These are phyloP conservation scores for Antrozous pallidus DNA, from an alignment of 2,797 vertebrate species.

Conservation along the genomic window DNA sequence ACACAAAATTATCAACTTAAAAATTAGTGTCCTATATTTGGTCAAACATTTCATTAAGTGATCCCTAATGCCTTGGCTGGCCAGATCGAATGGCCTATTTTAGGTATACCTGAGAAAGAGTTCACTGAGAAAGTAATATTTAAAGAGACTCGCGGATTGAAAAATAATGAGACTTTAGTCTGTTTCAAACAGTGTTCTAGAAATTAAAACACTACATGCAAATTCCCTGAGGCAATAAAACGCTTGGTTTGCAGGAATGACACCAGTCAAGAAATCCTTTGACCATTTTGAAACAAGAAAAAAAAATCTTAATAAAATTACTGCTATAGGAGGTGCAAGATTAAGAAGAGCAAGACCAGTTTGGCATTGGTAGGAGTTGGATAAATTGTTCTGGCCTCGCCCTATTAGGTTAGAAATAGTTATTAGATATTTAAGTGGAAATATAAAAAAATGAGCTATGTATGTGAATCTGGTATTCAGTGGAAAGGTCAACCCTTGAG, in stretches of 20 bases:
- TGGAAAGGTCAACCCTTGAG: background rate
- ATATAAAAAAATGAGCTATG: background rate
- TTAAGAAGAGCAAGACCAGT: background rate
- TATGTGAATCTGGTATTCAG: background rate
- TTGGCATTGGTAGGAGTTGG: background rate
- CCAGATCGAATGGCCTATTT: background rate
- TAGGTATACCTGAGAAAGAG: background rate
- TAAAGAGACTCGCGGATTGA: background rate
- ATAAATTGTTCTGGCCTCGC: background rate
- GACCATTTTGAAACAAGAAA: background rate
- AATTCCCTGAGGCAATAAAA: background rate
- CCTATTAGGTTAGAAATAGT: background rate
- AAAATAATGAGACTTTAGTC: background rate
- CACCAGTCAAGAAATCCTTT: background rate
- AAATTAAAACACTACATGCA: background rate
- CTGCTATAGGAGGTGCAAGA: background rate
- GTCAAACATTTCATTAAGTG: too few relatives aligned
- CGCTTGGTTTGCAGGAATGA: background rate
- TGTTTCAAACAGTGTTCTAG: background rate
- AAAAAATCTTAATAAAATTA: background rate
- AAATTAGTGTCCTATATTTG: too few relatives aligned
- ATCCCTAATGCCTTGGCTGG: too few relatives aligned
- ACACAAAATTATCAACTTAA: too few relatives aligned
- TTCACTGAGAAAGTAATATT: background rate
- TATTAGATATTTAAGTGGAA: background rate